Evolutionary conservation across 2,888 invertebrate species (phyloP).

Genomic region (Camponotus fellah): DNA sequence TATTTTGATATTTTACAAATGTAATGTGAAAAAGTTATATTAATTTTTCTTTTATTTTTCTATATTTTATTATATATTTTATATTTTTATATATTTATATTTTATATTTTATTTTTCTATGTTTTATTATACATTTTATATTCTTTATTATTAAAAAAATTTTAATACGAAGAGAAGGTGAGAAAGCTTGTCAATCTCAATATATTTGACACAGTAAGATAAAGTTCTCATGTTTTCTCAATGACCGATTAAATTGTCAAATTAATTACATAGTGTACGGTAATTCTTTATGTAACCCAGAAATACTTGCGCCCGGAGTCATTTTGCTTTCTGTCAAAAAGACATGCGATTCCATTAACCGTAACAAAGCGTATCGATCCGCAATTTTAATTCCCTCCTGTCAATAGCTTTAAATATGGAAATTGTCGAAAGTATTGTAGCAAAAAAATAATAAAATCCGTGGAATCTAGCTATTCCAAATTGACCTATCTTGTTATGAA

Average conservation of each 20-base stretch:
- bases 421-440: background rate
- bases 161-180: background rate
- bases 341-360: constrained; percentile 38
- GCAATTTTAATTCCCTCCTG: constrained; percentile 16
- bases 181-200: background rate
- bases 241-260: constrained; percentile 4
- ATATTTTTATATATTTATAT: background rate
- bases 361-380: background rate
- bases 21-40: background rate
- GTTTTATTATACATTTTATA: background rate
- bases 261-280: constrained; percentile 1
- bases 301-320: constrained; percentile 8
- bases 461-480: background rate
- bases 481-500: constrained; percentile 15
- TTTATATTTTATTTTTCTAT: background rate
- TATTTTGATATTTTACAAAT: background rate
- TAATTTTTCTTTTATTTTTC: background rate
- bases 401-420: background rate
- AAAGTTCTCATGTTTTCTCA: background rate
- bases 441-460: background rate
- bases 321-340: background rate
- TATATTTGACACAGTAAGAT: background rate
- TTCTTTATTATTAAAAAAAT: no score
- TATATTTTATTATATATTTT: background rate
- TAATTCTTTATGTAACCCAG: constrained; percentile 24